Conservation (phyloP, 2,797 vertebrate genomes). For the Nasua narica region DNA sequence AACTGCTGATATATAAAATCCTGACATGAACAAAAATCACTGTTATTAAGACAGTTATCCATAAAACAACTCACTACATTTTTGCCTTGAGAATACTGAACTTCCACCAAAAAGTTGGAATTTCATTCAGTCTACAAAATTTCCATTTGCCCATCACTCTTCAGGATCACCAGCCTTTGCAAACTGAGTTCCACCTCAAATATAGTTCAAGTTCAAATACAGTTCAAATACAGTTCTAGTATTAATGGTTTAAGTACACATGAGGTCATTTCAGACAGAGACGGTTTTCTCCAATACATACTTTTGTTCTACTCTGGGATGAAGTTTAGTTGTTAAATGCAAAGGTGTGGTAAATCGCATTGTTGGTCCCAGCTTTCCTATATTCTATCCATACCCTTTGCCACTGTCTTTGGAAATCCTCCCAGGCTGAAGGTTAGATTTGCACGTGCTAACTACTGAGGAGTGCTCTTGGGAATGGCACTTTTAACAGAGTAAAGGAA, state of each 20-base stretch:
- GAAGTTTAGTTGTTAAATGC: neutral
- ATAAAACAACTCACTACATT: neutral
- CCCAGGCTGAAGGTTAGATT: neutral
- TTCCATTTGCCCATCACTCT: neutral
- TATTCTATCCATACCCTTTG: neutral
- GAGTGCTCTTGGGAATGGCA: neutral
- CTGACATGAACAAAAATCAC: neutral
- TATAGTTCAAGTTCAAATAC: neutral
- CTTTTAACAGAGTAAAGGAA: neutral
- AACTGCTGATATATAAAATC: neutral
- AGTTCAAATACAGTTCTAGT: neutral
- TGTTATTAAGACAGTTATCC: neutral
- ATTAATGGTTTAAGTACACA: neutral
- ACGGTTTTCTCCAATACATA: neutral
- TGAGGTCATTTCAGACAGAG: neutral
- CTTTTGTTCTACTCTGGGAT: neutral
- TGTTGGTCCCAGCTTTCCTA: neutral
- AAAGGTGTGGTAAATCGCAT: neutral
- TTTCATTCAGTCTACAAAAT: slow-evolving; percentile 19
- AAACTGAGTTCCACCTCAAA: neutral
- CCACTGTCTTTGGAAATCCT: neutral
- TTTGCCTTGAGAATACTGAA: slow-evolving; percentile 12
- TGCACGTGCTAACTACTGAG: neutral
- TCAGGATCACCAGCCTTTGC: neutral
- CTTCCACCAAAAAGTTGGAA: neutral